Evolutionary conservation across 1,140 invertebrate species (phyloP), one percentile per base, ranked within the genome.

Genomic region (Andrena cerasifolii): DNA sequence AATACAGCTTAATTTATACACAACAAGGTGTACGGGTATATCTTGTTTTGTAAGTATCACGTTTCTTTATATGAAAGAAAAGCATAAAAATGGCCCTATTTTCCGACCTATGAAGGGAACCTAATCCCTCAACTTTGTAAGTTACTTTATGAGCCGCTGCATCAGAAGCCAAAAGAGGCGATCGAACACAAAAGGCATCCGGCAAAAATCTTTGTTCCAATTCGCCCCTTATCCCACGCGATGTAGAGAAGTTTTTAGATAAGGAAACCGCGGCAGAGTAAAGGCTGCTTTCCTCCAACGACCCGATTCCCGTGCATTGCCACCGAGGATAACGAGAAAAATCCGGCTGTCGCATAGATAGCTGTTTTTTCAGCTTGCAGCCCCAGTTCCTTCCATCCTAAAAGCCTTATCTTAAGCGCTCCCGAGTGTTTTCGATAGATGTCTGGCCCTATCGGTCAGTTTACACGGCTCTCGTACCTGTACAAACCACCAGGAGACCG

Each of bases 151-250:
- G n/a, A n/a, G n/a, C n/a, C n/a, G 24, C 8, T 18, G 3, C 26
- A 24, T 56, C 47, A 47, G 43, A 53, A 33, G 40, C n/a, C 24
- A 45, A 26, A n/a, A 24, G n/a, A 51, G 49, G 7, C 36, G 36
- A 40, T 8, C n/a, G n/a, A 24, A 51, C 8, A 24, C n/a, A 40
- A 40, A 6, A n/a, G 16, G 21, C 10, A n/a, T 4, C 3, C 18
- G 53, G 26, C 28, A 24, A 40, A 63, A 62, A 36, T 51, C 43
- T 72, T 72, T 49, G 56, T 51, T 62, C 70, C 28, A 62, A 21
- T 61, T 51, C 40, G 8, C 28, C 26, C 1, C 4, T 14, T 36
- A n/a, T 53, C 7, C 21, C 16, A 21, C 14, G 3, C 33, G 21
- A 18, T 12, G 16, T 26, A 3, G 31, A 24, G 8, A 31, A 28